A percentile compares a stretch with the other conserved stretches of the same genome.
These are phyloP conservation scores for Phylloscopus trochilus DNA, from an alignment of 2,113 vertebrate genomes.

Conservation along the genomic window DNA sequence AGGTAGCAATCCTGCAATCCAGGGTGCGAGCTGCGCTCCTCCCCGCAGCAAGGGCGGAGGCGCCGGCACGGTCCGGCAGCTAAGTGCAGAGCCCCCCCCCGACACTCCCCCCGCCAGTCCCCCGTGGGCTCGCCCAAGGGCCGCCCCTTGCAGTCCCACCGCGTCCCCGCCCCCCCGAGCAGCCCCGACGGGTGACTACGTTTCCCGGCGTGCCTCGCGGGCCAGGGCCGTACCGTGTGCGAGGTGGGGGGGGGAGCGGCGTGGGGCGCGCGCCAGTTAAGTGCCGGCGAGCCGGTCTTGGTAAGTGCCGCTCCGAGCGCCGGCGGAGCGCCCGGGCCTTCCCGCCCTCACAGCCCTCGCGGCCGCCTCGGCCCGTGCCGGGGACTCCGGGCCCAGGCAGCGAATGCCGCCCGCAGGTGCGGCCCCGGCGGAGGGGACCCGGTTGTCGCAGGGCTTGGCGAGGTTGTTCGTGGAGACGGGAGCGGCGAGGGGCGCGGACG, in stretches of 20 bases:
- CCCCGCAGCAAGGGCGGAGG: background rate
- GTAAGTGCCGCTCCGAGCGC: background rate
- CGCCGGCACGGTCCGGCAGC: accelerated
- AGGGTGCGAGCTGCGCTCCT: accelerated
- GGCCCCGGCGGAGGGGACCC: background rate
- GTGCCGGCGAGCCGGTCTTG: background rate
- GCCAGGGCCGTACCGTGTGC: background rate
- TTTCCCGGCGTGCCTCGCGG: conserved; percentile 62
- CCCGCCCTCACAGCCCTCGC: background rate
- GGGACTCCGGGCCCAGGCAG: background rate
- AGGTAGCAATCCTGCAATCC: background rate
- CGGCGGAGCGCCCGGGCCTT: background rate
- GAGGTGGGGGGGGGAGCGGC: background rate
- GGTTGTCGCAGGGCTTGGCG: background rate
- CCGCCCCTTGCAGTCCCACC: background rate
- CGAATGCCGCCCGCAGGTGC: background rate
- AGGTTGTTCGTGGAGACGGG: background rate
- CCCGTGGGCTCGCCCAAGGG: background rate
- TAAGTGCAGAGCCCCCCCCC: accelerated
- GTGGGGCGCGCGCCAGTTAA: background rate
- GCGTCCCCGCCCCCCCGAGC: accelerated
- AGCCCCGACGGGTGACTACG: conserved; percentile 32
- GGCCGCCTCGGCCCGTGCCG: no score
- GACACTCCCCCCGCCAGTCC: accelerated
- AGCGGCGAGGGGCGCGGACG: background rate